Conservation (phyloP, 2,888 invertebrate species). For the Apocheima hispidaria region DNA sequence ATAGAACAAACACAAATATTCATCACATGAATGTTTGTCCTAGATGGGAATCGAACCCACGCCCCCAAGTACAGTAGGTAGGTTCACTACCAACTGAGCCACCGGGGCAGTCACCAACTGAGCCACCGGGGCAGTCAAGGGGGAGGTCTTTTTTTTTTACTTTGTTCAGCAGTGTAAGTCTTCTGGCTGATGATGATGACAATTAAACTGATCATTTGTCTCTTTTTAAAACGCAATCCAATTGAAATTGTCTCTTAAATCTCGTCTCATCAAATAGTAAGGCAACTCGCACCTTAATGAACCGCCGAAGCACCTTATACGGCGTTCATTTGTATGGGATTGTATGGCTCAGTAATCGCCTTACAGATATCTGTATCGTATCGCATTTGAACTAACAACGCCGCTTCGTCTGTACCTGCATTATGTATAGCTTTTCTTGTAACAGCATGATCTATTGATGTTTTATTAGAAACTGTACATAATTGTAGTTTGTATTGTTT, state of each 20-base stretch:
- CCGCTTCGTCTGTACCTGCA: slow-evolving; percentile 44
- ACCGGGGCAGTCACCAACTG: too few species aligned
- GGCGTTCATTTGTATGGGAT: slow-evolving; percentile 67
- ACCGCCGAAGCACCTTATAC: slow-evolving; percentile 64
- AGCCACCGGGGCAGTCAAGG: too few species aligned
- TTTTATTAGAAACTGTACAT: slow-evolving; percentile 28
- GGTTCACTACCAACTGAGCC: too few species aligned
- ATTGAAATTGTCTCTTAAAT: slow-evolving; percentile 40
- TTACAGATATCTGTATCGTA: slow-evolving; percentile 73
- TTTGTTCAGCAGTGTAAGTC: too few species aligned
- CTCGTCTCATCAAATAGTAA: slow-evolving; percentile 58
- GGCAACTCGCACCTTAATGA: slow-evolving; percentile 59
- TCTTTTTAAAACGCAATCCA: slow-evolving; percentile 21
- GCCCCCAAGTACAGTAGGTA: too few species aligned
- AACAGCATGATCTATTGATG: slow-evolving; percentile 45
- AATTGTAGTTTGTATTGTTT: slow-evolving; percentile 19
- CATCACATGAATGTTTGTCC: too few species aligned
- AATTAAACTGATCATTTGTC: slow-evolving; percentile 22
- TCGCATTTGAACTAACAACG: slow-evolving; percentile 72
- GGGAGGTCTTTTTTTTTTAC: too few species aligned
- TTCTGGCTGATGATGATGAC: too few species aligned
- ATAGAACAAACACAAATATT: too few species aligned
- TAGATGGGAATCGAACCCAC: too few species aligned
- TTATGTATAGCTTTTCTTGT: slow-evolving; percentile 46
- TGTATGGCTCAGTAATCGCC: slow-evolving; percentile 64